Percentiles rank a stretch among this genome's conserved stretches.
Evolutionary conservation across 2,797 vertebrate genomes (phyloP).

Genomic region (Hephaestus fuliginosus): DNA sequence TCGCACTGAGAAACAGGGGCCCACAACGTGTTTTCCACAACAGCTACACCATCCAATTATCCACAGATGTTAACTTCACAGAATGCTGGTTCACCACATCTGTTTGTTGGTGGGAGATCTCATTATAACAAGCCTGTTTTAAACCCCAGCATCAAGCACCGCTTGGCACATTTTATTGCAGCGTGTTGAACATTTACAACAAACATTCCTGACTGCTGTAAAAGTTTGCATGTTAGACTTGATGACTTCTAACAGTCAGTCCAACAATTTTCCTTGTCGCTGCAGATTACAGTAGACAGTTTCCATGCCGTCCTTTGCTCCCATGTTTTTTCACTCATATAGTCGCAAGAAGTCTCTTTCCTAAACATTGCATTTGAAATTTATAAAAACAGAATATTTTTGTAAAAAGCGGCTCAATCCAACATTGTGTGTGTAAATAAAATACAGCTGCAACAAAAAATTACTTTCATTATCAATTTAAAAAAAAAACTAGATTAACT

Average conservation of each 20-base stretch:
- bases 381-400: not conserved
- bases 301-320: conserved; percentile 27
- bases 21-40: conserved; percentile 79
- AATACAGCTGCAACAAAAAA: not conserved
- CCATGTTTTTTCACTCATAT: not conserved
- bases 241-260: conserved; percentile 62
- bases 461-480: not conserved
- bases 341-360: not conserved
- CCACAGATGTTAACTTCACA: conserved; percentile 85
- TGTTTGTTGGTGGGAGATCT: conserved; percentile 85
- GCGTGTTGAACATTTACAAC: conserved; percentile 78
- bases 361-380: not conserved
- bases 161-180: conserved; percentile 79
- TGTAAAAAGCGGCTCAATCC: not conserved
- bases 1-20: conserved; percentile 72
- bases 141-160: conserved; percentile 71
- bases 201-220: conserved; percentile 74
- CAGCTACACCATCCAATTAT: conserved; percentile 83
- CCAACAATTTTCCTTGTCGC: conserved; percentile 34
- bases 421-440: not conserved
- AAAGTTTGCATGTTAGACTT: conserved; percentile 69
- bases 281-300: conserved; percentile 9
- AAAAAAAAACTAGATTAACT: not conserved
- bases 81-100: conserved; percentile 81
- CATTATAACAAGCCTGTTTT: conserved; percentile 80